These are phyloP conservation scores for Antheraea assamensis DNA, from an alignment of 2,888 invertebrate species.

Conservation along the genomic window DNA sequence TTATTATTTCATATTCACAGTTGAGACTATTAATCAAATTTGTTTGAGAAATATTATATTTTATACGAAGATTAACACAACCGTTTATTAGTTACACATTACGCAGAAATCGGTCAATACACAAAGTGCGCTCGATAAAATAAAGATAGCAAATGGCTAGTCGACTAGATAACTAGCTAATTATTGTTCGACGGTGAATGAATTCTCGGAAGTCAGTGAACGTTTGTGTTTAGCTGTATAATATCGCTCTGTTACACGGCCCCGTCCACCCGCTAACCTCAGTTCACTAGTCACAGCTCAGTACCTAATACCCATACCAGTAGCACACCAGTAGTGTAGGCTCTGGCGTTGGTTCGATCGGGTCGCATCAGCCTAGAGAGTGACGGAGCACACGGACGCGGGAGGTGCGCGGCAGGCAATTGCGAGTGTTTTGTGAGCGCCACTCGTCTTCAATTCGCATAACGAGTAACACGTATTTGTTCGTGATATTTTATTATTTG, in stretches of 20 bases:
- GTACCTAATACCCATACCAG: not conserved
- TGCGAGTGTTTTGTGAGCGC: constrained; percentile 12
- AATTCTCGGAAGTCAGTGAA: constrained; percentile 70
- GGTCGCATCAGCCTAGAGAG: not conserved
- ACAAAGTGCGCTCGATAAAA: constrained; percentile 32
- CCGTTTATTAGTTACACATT: constrained; percentile 21
- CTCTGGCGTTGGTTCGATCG: constrained; percentile 16
- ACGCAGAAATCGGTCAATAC: constrained; percentile 24
- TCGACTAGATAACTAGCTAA: constrained; percentile 58
- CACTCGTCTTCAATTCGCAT: constrained; percentile 21
- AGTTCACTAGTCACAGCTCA: constrained; percentile 11
- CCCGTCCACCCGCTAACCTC: constrained; percentile 26
- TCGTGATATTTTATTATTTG: constrained; percentile 12
- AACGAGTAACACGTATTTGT: constrained; percentile 20
- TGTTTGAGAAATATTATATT: not conserved
- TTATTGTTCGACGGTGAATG: constrained; percentile 63
- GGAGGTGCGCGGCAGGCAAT: not conserved
- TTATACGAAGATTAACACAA: constrained; percentile 7
- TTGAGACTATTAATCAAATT: not conserved
- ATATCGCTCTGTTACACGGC: constrained; percentile 45
- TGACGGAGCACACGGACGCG: not conserved
- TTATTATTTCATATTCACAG: not conserved
- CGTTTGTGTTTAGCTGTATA: constrained; percentile 53
- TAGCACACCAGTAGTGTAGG: constrained; percentile 9
- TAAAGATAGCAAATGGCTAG: constrained; percentile 52